Evolutionary conservation across 2,888 invertebrate species (phyloP), one percentile per base, ranked within the genome.

Genomic region (Copidosoma aretas): DNA sequence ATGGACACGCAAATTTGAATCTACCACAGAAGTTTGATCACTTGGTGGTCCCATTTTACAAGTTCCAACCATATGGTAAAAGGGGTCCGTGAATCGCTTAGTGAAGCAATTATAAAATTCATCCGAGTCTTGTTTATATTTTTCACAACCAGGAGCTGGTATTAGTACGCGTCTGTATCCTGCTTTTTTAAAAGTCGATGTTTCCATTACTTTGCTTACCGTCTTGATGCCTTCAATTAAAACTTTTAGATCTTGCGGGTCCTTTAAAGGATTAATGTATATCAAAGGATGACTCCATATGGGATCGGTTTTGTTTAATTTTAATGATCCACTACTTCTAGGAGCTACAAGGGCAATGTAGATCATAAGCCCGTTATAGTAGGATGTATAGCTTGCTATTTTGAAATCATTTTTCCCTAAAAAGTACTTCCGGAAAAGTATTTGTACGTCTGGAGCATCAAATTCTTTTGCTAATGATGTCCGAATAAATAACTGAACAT

Each of bases 221-320:
- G 51, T 43, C 15, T 52, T 14, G 5, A 39, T 15, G 0, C 53
- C 69, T 19, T 65, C 49, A 0, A 62, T 43, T 21, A 66, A 15
- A 3, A 17, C 4, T n/a, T 51, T 15, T 3, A 64, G 51, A 49
- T 69, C 64, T 0, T 15, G 12, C 25, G 61, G 54, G 57, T 69
- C n/a, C 3, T 49, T 41, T 2, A 59, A 65, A 41, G 65, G 65
- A 24, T 49, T 53, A 0, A 53, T 22, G 32, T 69, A 58, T 22
- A 65, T 69, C 17, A 69, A n/a, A 17, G 65, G 65, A 19, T 65
- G 21, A 21, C 62, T 54, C 25, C 87, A 88, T 58, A 88, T 78
- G 0, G 94, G 94, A 84, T 94, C 89, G 0, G 88, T 88, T 1
- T 87, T 84, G 75, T 90, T 90, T 1, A 94, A 82, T 69, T 86